These are phyloP conservation scores for Anguilla marmorata DNA, from an alignment of 2,797 vertebrate genomes.

Conservation along the genomic window DNA sequence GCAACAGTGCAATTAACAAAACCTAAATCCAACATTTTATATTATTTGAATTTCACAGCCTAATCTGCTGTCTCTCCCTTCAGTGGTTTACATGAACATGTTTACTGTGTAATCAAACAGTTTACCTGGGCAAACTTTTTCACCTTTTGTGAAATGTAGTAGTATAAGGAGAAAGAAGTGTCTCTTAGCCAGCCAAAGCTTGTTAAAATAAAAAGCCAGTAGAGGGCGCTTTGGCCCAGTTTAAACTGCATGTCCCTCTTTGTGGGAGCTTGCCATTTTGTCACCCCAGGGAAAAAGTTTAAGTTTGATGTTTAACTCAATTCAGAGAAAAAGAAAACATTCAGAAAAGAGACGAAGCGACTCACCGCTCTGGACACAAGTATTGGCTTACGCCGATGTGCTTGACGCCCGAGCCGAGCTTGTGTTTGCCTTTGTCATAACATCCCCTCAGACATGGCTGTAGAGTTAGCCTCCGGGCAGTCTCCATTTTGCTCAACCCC, in stretches of 20 bases:
- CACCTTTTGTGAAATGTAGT: not conserved
- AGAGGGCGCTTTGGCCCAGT: slow-evolving; percentile 8
- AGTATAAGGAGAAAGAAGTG: not conserved
- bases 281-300: not conserved
- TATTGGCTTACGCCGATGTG: not conserved
- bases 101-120: not conserved
- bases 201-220: not conserved
- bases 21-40: not conserved
- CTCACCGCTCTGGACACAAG: not conserved
- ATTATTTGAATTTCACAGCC: not conserved
- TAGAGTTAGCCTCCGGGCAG: slow-evolving; percentile 13
- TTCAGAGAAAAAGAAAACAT: not conserved
- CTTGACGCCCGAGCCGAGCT: not conserved
- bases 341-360: not conserved
- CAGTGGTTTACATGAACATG: not conserved
- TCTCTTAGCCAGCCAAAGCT: not conserved
- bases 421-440: slow-evolving; percentile 1
- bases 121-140: not conserved
- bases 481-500: not conserved
- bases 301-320: not conserved
- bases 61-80: not conserved
- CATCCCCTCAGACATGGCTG: slow-evolving; percentile 13
- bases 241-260: not conserved
- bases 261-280: not conserved
- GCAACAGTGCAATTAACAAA: not conserved